phyloP scores from a whole-genome alignment of 2,113 vertebrate species.

The Rattus rattus region DNA sequence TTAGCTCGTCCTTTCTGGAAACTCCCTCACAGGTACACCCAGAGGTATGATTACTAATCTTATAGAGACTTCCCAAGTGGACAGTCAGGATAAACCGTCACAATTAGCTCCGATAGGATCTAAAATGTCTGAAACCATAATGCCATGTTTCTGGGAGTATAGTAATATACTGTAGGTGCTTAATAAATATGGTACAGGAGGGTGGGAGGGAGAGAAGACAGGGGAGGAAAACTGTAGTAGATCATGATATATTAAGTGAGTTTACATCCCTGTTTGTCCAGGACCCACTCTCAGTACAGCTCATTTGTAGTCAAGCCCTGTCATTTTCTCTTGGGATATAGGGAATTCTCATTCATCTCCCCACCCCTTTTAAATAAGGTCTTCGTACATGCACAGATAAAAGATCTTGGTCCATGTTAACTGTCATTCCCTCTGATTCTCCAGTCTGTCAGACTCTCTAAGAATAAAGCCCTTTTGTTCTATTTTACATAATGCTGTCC shows the following conservation, averaged over 20 bases:
- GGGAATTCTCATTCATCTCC: not conserved
- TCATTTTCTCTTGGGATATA: not conserved
- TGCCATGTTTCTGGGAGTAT: not conserved
- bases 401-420: not conserved
- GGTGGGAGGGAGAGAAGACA: not conserved
- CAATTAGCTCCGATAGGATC: not conserved
- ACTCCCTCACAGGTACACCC: not conserved
- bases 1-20: not conserved
- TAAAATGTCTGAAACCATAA: not conserved
- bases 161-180: not conserved
- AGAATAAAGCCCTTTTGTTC: slow-evolving; percentile 38
- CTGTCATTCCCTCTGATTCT: not conserved
- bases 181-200: not conserved
- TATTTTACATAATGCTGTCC: not conserved
- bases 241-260: not conserved
- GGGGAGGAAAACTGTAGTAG: not conserved
- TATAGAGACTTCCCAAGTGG: not conserved
- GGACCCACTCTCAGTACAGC: not conserved
- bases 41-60: not conserved
- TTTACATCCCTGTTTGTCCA: not conserved
- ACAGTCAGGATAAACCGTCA: not conserved
- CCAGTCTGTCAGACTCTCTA: not conserved
- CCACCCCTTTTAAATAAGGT: not conserved
- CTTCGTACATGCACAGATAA: not conserved
- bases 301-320: not conserved